These are phyloP conservation scores for Heliothis virescens DNA, from an alignment of 1,140 invertebrate genomes.

Conservation along the genomic window DNA sequence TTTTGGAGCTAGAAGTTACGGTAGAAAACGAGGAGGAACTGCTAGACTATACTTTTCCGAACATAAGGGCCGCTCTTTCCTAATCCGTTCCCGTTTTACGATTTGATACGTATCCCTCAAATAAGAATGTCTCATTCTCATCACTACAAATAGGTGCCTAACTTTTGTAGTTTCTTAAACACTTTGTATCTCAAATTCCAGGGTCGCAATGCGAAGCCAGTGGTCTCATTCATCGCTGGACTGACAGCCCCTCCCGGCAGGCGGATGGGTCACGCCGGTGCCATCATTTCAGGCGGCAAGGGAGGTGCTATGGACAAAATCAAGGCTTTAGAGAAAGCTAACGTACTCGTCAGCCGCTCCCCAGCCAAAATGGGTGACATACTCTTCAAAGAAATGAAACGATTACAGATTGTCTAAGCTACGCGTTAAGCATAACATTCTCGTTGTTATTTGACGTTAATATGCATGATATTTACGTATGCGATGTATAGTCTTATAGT, in stretches of 20 bases:
- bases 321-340: conserved; percentile 95
- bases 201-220: conserved; percentile 98
- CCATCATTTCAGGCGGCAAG: conserved; percentile 99
- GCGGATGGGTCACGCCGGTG: conserved; percentile 99
- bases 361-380: conserved; percentile 98
- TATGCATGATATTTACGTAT: conserved; percentile 50
- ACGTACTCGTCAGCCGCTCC: conserved; percentile 97
- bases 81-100: no score
- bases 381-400: conserved; percentile 95
- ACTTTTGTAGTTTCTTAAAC: no score
- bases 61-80: no score
- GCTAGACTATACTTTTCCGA: no score
- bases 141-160: no score
- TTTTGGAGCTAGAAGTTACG: no score
- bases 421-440: conserved; percentile 8
- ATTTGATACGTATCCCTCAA: no score
- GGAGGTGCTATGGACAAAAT: conserved; percentile 99
- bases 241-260: conserved; percentile 98
- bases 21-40: no score
- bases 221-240: conserved; percentile 99
- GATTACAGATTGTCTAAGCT: conserved; percentile 88
- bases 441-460: background rate
- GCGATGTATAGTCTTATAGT: conserved; percentile 79
- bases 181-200: conserved; percentile 75
- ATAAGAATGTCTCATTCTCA: no score